Base-by-base conservation (phyloP, 2,888 invertebrate genomes). In the Hypercompe scribonia region DNA sequence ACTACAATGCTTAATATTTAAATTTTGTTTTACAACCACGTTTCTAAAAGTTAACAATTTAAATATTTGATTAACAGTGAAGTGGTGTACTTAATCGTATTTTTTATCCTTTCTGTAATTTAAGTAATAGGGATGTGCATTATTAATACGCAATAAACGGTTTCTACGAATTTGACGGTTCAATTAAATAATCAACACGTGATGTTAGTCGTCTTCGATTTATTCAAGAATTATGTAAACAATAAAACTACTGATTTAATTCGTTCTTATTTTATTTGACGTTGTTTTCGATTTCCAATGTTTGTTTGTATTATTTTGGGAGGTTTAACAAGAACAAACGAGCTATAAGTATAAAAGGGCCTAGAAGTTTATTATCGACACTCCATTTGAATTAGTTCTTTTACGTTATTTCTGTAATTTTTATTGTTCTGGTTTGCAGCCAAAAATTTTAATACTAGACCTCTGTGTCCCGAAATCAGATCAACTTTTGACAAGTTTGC, bases 11-110 rank as follows among this genome's bases (percentile, higher is more conserved):
- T 64, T 70, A 77, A 66, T 28, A 34, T 24, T 34, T 18, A 65
- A 64, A 58, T 58, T 34, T 54, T 64, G 77, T 78, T 78, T 75
- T 76, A 69, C 46, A 31, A 77, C 61, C 66, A 71, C 65, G 71
- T 63, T 54, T 36, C 18, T 36, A 68, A 69, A 61, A 58, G 72
- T 81, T 76, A 73, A 69, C 66, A 81, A n/a, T n/a, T n/a, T n/a
- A n/a, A n/a, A n/a, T 84, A 73, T 79, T 84, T 80, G 74, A 84
- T 84, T 81, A 79, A 80, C 76, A 72, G 77, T 74, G 68, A 58
- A 66, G 61, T 65, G 64, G 15, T 71, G 71, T 73, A 33, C 42
- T 72, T 39, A 39, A 78, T 72, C 68, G 65, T 65, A 58, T 39
- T 74, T 72, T 70, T 70, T 72, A 67, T 74, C 31, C n/a, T 70